Evolutionary conservation across 1,140 invertebrate species (phyloP), one percentile per base, ranked within the genome.

Genomic region (Venustaconcha ellipsiformis): DNA sequence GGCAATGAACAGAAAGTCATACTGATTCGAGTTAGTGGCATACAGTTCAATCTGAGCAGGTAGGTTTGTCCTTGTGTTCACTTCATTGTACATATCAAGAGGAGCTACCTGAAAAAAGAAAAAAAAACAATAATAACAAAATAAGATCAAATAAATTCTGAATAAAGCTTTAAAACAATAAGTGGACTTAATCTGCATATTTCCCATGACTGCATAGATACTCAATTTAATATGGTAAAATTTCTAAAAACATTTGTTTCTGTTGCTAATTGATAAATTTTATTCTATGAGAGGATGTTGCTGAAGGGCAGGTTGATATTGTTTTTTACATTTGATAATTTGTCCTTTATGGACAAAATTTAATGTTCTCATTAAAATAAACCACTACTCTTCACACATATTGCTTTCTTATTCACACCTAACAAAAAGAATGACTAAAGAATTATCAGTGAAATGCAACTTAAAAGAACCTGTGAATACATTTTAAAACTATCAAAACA

Each of bases 11-110:
- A 90, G 84, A 76, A 91, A 91, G 70, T 91, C 86, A 78, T 90
- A 91, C 71, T 88, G 83, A 60, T 82, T 82, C 8, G 84, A 84
- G 18, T 83, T 75, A n/a, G 86, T 89, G 37, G 89, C 77, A 73
- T 88, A 91, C 14, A 91, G 82, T 65, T 91, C 90, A 58, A 91
- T 90, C 83, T 91, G 90, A 73, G 89, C 89, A 12, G 90, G 90
- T 14, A 91, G 77, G 74, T 91, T 91, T 18, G 90, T 90, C 18
- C 83, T 85, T 37, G 90, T 91, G 79, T 91, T 91, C 18, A 86
- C 85, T 76, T 91, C 90, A 60, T 78, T 84, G 73, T 88, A 91
- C 89, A 91, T 90, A 78, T 90, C 87, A 37, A 90, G 23, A 66
- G 90, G 88, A 23, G 90, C 86, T 15, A 91, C 90, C 88, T 90